These are phyloP conservation scores for Parelbella ahira DNA, from an alignment of 2,888 invertebrate species.

Conservation along the genomic window DNA sequence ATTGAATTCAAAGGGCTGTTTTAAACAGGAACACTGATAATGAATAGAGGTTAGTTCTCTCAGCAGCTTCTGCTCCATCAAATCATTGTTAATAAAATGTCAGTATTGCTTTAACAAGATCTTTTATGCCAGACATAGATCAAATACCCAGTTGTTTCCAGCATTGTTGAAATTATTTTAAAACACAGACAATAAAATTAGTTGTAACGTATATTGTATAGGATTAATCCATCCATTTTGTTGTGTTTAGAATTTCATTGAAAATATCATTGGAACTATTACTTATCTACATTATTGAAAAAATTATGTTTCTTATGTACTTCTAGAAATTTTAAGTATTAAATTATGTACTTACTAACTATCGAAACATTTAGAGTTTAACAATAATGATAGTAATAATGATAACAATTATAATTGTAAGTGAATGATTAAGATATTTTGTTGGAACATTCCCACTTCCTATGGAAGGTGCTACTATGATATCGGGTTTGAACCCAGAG, in stretches of 20 bases:
- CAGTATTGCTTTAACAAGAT: no score
- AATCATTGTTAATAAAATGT: no score
- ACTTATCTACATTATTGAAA: not conserved
- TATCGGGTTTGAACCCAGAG: constrained; percentile 23
- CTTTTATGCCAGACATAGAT: no score
- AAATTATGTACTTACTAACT: constrained; percentile 21
- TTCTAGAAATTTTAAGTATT: constrained; percentile 20
- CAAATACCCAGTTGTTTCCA: no score
- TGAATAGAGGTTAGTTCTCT: no score
- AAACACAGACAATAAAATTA: constrained; percentile 47
- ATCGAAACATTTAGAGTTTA: constrained; percentile 13
- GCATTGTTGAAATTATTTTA: constrained; percentile 20
- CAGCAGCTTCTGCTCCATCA: no score
- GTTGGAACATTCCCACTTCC: constrained; percentile 40
- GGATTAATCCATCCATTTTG: constrained; percentile 52
- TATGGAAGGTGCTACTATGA: constrained; percentile 53
- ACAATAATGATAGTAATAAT: constrained; percentile 9
- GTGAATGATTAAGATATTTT: constrained; percentile 12
- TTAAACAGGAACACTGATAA: no score
- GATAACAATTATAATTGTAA: constrained; percentile 8
- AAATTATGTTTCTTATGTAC: no score
- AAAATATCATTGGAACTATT: constrained; percentile 10
- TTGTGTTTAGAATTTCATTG: constrained; percentile 7
- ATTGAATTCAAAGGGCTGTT: no score
- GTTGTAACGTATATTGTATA: constrained; percentile 39